Evolutionary conservation across 2,888 invertebrate genomes (phyloP).

Genomic region (Apotomis betuletana): DNA sequence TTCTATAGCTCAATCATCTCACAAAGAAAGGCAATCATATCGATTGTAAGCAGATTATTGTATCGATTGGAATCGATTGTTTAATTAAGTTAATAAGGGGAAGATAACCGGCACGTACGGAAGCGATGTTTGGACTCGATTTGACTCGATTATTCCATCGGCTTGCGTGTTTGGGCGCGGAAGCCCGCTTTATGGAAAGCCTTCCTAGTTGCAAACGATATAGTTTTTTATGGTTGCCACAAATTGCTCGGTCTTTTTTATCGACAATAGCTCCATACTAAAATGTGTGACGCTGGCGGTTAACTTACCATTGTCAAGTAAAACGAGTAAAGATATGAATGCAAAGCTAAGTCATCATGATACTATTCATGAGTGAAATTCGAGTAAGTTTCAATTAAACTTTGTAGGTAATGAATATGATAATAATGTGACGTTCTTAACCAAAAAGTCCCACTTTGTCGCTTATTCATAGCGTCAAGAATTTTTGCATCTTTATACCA

Average conservation of each 20-base stretch:
- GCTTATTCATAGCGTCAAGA: no score
- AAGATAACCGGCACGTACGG: slow-evolving; percentile 59
- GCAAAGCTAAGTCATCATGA: no score
- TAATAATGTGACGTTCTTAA: no score
- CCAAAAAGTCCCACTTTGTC: no score
- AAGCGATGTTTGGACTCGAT: slow-evolving; percentile 48
- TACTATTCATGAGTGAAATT: no score
- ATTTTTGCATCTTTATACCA: no score
- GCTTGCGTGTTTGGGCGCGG: slow-evolving; percentile 46
- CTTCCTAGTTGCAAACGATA: slow-evolving; percentile 40
- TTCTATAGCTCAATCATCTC: not conserved
- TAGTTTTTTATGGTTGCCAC: slow-evolving; percentile 33
- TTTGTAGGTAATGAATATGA: no score
- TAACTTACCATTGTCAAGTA: no score
- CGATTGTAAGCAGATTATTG: slow-evolving; percentile 44
- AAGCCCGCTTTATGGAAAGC: slow-evolving; percentile 40
- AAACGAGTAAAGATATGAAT: no score
- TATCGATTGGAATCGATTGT: slow-evolving; percentile 48
- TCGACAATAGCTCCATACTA: no score
- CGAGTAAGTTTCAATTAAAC: no score
- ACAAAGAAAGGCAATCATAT: slow-evolving; percentile 14
- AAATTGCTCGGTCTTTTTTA: slow-evolving; percentile 5
- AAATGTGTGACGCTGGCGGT: no score
- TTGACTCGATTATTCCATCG: slow-evolving; percentile 42
- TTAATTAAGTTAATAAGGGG: slow-evolving; percentile 36